Base-by-base conservation (phyloP, 2,888 invertebrate genomes). In the Syritta pipiens region DNA sequence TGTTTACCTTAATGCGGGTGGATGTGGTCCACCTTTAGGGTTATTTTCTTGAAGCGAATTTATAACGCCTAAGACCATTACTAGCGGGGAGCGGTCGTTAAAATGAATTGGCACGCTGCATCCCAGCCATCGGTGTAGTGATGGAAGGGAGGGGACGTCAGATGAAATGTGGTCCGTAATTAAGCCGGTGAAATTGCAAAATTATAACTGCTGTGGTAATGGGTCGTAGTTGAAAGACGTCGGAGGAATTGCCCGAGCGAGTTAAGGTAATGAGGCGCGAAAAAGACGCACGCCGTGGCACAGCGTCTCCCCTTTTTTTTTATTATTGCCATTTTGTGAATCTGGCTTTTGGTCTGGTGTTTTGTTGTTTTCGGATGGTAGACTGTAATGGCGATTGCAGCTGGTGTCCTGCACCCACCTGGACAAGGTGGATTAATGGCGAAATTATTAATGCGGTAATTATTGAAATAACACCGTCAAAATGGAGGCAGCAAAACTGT, bases 161-260 rank as follows among this genome's bases (percentile, higher is more conserved):
- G 86, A 87, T 87, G 85, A 88, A 87, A 88, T 87, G 87, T 87
- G 86, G 85, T 85, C 84, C 84, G 87, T 86, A 87, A 88, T 87
- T 87, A 87, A 86, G 87, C 85, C 83, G 84, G 85, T 84, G 84
- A 85, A 87, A 88, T 88, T 87, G 85, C 85, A 84, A 87, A 87
- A 87, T 87, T 88, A 87, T 87, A 79, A 79, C 79, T 60, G 59
- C 40, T 40, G 63, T 44, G 79, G 60, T 74, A 68, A 72, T 79
- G 79, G 74, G 44, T 62, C 30, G 51, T 44, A 20, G 57, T 35
- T 24, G 40, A 19, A 24, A 35, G 71, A 62, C 22, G 48, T n/a
- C 26, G 19, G 20, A 46, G 35, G 53, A 28, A 55, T 63, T 57
- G 44, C 71, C 35, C 30, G 17, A 53, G 37, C 71, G 40, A 55